These are phyloP conservation scores for Aphelenchoides bicaudatus DNA, from an alignment of 2,888 invertebrate genomes.

Conservation along the genomic window DNA sequence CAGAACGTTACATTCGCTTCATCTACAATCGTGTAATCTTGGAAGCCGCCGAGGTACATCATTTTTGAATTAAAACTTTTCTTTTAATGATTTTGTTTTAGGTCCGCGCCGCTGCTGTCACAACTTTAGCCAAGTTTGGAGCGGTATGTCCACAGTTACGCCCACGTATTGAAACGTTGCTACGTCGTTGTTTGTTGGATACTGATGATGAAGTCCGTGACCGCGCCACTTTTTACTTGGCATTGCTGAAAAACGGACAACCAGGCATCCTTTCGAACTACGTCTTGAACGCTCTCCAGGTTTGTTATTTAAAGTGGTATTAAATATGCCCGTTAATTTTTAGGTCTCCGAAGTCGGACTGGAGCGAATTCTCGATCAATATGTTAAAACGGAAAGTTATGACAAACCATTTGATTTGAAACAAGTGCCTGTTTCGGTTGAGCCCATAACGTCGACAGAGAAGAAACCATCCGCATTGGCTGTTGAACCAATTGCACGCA, in stretches of 20 bases:
- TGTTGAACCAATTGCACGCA: slow-evolving; percentile 34
- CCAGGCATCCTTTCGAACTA: slow-evolving; percentile 71
- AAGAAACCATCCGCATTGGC: slow-evolving; percentile 28
- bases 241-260: slow-evolving; percentile 71
- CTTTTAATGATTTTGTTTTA: slow-evolving; percentile 23
- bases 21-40: slow-evolving; percentile 79
- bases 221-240: slow-evolving; percentile 89
- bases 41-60: slow-evolving; percentile 85
- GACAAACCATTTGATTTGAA: slow-evolving; percentile 79
- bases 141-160: slow-evolving; percentile 85
- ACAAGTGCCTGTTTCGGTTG: slow-evolving; percentile 74
- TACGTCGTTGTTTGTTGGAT: slow-evolving; percentile 83
- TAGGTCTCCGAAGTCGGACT: slow-evolving; percentile 75
- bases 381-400: slow-evolving; percentile 65
- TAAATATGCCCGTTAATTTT: slow-evolving; percentile 17
- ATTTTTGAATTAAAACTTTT: slow-evolving; percentile 9
- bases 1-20: slow-evolving; percentile 72
- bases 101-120: slow-evolving; percentile 76
- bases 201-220: slow-evolving; percentile 95
- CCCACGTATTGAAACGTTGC: slow-evolving; percentile 77
- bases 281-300: slow-evolving; percentile 63
- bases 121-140: slow-evolving; percentile 94
- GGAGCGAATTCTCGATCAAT: slow-evolving; percentile 78
- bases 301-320: slow-evolving; percentile 17
- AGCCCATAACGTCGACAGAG: slow-evolving; percentile 61